Percentiles rank a stretch among this genome's conserved stretches.
Evolutionary conservation across 1,140 invertebrate genomes (phyloP).

Genomic region (Phocides pigmalion): DNA sequence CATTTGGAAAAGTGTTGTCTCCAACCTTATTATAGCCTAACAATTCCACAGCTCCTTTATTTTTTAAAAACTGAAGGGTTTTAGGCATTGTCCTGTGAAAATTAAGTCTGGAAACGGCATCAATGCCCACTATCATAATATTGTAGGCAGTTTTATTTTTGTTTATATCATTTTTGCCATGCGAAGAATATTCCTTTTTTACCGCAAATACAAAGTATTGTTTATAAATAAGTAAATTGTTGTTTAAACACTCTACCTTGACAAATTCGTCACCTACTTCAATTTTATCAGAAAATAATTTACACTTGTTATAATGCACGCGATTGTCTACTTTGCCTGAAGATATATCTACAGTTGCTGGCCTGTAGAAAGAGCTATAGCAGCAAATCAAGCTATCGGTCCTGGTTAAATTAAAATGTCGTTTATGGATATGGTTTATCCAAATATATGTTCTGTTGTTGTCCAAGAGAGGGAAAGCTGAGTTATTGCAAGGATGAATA

Average conservation of each 20-base stretch:
- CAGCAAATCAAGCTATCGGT: conserved; percentile 84
- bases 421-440: conserved; percentile 60
- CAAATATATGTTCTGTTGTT: conserved; percentile 85
- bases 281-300: conserved; percentile 65
- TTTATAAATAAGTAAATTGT: conserved; percentile 81
- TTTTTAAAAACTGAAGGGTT: conserved; percentile 85
- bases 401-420: conserved; percentile 67
- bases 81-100: conserved; percentile 91
- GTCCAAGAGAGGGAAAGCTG: conserved; percentile 80
- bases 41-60: conserved; percentile 86
- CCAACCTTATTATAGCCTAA: conserved; percentile 92
- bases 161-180: conserved; percentile 25
- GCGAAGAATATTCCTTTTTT: conserved; percentile 49
- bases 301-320: conserved; percentile 64
- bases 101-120: conserved; percentile 93
- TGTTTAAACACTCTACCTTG: conserved; percentile 83
- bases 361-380: conserved; percentile 85
- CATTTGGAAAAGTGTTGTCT: conserved; percentile 92
- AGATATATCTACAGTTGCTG: conserved; percentile 61
- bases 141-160: conserved; percentile 70
- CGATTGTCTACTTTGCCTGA: conserved; percentile 59
- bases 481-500: conserved; percentile 52
- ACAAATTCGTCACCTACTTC: conserved; percentile 85
- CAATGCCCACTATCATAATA: conserved; percentile 92
- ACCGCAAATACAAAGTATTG: conserved; percentile 88